These are phyloP conservation scores for Lagria hirta DNA, from an alignment of 2,888 invertebrate genomes.

Conservation along the genomic window DNA sequence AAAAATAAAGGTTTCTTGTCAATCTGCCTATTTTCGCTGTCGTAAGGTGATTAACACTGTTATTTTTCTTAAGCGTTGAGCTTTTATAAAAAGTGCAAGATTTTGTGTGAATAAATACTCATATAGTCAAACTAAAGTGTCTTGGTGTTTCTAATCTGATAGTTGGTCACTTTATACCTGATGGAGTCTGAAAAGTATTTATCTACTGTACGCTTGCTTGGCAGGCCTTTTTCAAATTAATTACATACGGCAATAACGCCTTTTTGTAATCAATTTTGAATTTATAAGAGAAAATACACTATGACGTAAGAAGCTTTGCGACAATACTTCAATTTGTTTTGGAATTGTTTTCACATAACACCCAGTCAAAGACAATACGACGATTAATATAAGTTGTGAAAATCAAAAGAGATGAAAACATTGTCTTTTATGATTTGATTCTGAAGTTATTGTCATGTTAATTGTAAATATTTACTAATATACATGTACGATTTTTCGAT, in stretches of 20 bases:
- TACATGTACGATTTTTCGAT: slow-evolving; percentile 19
- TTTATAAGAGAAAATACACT: background rate
- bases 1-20: slow-evolving; percentile 17
- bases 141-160: slow-evolving; percentile 23
- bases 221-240: slow-evolving; percentile 18
- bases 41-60: slow-evolving; percentile 25
- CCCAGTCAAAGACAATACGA: slow-evolving; percentile 18
- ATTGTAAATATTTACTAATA: slow-evolving; percentile 29
- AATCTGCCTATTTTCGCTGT: slow-evolving; percentile 23
- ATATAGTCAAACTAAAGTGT: slow-evolving; percentile 21
- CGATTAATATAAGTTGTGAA: slow-evolving; percentile 9
- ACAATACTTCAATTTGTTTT: slow-evolving; percentile 9
- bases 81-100: slow-evolving; percentile 8
- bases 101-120: slow-evolving; percentile 22
- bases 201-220: slow-evolving; percentile 22
- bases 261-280: slow-evolving; percentile 16
- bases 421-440: slow-evolving; percentile 15
- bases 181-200: slow-evolving; percentile 18
- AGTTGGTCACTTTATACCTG: slow-evolving; percentile 26
- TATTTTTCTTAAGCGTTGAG: slow-evolving; percentile 14
- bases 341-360: slow-evolving; percentile 8
- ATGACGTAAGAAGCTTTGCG: slow-evolving; percentile 7
- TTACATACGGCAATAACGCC: slow-evolving; percentile 22
- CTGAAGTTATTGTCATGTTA: slow-evolving; percentile 20
- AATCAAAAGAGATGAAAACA: slow-evolving; percentile 14